Percentiles rank a stretch among this genome's conserved stretches.
Evolutionary conservation across 2,888 invertebrate species (phyloP).

Genomic region (Helobdella robusta): DNA sequence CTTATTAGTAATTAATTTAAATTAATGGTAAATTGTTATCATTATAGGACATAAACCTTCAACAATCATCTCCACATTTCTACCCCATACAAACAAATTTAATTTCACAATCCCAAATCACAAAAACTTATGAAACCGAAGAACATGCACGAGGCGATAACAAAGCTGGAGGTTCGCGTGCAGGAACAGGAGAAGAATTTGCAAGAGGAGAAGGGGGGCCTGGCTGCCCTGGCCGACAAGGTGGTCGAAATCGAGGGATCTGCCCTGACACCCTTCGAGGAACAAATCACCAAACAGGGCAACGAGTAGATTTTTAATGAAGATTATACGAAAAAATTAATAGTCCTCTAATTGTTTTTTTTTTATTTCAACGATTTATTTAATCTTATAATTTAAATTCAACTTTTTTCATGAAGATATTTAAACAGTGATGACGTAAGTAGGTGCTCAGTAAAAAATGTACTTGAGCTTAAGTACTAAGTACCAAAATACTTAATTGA

Average conservation of each 20-base stretch:
- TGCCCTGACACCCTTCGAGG: background rate
- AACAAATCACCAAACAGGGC: background rate
- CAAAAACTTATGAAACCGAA: background rate
- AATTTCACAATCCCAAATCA: no score
- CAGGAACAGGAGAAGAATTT: conserved; percentile 15
- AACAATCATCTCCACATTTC: no score
- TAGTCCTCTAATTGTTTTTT: no score
- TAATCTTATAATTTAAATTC: no score
- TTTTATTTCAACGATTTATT: no score
- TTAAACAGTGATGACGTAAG: no score
- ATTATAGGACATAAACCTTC: background rate
- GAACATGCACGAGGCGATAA: conserved; percentile 21
- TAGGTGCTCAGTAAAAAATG: no score
- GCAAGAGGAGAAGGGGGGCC: conserved; percentile 14
- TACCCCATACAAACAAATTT: no score
- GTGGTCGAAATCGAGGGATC: conserved; percentile 15
- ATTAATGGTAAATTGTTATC: background rate
- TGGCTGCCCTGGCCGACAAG: conserved; percentile 20
- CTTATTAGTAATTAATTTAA: background rate
- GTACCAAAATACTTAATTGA: no score
- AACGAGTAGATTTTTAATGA: background rate
- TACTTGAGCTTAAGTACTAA: no score
- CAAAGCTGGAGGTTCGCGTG: background rate
- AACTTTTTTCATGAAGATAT: no score
- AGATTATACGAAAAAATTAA: no score